phyloP scores from a whole-genome alignment of 1,140 invertebrate genomes.

The Drosophila mauritiana region DNA sequence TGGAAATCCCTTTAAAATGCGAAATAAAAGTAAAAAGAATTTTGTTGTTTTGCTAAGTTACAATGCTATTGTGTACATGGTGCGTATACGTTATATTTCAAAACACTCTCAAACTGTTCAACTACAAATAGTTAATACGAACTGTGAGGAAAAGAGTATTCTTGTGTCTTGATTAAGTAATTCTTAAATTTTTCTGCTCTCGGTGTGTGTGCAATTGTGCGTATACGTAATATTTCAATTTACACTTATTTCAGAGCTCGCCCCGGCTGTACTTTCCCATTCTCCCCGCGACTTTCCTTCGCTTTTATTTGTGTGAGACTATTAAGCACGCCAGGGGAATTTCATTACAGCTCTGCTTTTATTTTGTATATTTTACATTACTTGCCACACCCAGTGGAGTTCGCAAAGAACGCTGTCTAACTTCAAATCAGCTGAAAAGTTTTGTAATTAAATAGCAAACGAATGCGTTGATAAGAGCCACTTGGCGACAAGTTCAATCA shows the following conservation, averaged over 20 bases:
- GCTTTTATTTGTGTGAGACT: constrained; percentile 15
- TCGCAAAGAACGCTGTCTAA: constrained; percentile 1
- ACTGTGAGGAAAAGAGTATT: background rate
- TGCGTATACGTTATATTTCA: background rate
- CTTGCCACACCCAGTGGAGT: constrained; percentile 10
- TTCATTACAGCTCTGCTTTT: constrained; percentile 14
- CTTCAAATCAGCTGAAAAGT: constrained; percentile 42
- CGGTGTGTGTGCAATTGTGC: background rate
- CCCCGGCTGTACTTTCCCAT: background rate
- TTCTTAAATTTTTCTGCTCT: background rate
- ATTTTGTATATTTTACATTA: constrained; percentile 1
- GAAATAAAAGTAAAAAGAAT: background rate
- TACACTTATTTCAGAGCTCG: constrained; percentile 13
- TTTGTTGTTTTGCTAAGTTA: too few relatives aligned
- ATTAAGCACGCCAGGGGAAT: constrained; percentile 30
- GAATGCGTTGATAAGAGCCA: constrained; percentile 34
- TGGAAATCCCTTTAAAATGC: background rate
- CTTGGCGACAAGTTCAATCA: constrained; percentile 42
- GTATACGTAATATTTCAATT: constrained; percentile 50
- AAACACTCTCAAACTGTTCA: too few relatives aligned
- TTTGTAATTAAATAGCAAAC: constrained; percentile 50
- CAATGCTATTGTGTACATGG: background rate
- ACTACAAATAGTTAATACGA: too few relatives aligned
- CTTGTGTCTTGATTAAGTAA: background rate
- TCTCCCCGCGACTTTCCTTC: too few relatives aligned